A percentile compares a stretch with the other conserved stretches of the same genome.
Evolutionary conservation across 2,797 vertebrate species (phyloP).

Genomic region (Oreochromis grahami): DNA sequence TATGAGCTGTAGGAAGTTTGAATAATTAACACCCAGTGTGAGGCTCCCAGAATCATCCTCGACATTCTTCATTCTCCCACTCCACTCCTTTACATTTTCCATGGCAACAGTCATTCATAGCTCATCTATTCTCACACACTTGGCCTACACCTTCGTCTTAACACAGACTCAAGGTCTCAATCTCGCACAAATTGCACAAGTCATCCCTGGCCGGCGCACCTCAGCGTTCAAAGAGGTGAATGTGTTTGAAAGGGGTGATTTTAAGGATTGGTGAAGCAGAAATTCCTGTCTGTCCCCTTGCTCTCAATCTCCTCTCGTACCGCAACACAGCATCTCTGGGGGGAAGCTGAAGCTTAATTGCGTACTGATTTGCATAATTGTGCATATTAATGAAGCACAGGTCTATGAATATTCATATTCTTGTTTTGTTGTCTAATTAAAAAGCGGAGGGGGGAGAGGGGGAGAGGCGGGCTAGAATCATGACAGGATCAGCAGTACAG

Average conservation of each 20-base stretch:
- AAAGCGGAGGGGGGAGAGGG: constrained; percentile 66
- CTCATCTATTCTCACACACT: constrained; percentile 38
- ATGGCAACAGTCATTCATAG: constrained; percentile 65
- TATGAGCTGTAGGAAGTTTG: constrained; percentile 74
- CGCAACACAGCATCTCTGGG: constrained; percentile 71
- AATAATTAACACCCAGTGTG: constrained; percentile 76
- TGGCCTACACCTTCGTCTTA: constrained; percentile 36
- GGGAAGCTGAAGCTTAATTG: constrained; percentile 87
- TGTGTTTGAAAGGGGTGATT: constrained; percentile 54
- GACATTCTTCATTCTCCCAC: constrained; percentile 65
- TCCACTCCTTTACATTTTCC: constrained; percentile 63
- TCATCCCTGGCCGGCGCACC: constrained; percentile 17
- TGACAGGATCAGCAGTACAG: constrained; percentile 75
- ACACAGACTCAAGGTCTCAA: constrained; percentile 23
- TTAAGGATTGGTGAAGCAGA: constrained; percentile 73
- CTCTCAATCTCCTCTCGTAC: constrained; percentile 58
- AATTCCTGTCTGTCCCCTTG: constrained; percentile 66
- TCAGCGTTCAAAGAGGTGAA: constrained; percentile 41
- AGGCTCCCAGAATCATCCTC: constrained; percentile 66
- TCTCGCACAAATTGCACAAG: constrained; percentile 18
- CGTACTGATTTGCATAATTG: constrained; percentile 92
- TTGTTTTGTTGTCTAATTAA: constrained; percentile 94
- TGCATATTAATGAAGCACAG: constrained; percentile 90
- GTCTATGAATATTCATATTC: constrained; percentile 93
- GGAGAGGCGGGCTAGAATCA: constrained; percentile 49